These are phyloP conservation scores for Drosophila atroscutellata DNA, from an alignment of 2,888 invertebrate genomes.

Conservation along the genomic window DNA sequence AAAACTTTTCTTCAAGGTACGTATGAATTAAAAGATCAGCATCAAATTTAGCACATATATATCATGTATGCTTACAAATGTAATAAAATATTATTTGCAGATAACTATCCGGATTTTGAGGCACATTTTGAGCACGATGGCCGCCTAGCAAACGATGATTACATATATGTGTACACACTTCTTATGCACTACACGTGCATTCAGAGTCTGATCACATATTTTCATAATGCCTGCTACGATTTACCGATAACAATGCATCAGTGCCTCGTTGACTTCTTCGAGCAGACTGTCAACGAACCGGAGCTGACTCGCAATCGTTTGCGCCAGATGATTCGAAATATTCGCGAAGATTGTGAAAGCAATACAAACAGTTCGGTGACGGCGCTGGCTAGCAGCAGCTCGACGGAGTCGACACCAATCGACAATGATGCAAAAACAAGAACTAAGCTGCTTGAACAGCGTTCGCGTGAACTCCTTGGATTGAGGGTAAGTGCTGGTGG, in stretches of 20 bases:
- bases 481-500: conserved; percentile 69
- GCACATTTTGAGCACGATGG: conserved; percentile 68
- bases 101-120: conserved; percentile 78
- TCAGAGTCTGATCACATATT: conserved; percentile 69
- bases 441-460: conserved; percentile 79
- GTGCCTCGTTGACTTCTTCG: conserved; percentile 77
- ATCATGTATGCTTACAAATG: neutral
- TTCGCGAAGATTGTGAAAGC: conserved; percentile 11
- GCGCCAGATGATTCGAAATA: conserved; percentile 69
- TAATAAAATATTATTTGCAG: conserved; percentile 50
- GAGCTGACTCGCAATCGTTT: conserved; percentile 68
- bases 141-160: conserved; percentile 72
- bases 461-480: conserved; percentile 77
- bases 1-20: conserved; percentile 77
- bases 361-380: neutral
- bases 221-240: conserved; percentile 81
- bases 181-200: conserved; percentile 83
- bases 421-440: conserved; percentile 48
- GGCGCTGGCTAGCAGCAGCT: neutral
- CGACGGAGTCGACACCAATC: neutral
- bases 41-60: neutral
- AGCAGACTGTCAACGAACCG: conserved; percentile 63
- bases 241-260: conserved; percentile 74
- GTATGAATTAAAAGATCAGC: neutral
- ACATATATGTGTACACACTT: conserved; percentile 82